Evolutionary conservation across 92 coral and sea anemone genomes (phyloP), one percentile per base, ranked within the genome.

Genomic region (Ricordea florida): DNA sequence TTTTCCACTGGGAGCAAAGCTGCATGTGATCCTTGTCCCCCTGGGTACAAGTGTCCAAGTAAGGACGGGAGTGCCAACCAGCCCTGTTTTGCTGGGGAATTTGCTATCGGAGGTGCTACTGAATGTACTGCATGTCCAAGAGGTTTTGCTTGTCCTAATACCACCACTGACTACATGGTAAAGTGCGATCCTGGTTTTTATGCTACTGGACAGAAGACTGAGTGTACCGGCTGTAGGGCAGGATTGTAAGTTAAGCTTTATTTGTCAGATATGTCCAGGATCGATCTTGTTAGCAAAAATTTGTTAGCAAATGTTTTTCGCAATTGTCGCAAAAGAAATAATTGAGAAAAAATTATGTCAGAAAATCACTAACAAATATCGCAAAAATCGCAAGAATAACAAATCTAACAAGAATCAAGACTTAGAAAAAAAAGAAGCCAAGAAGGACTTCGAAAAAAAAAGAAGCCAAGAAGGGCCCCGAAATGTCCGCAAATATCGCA

Each of bases 71-170:
- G 37, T 56, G 83, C 88, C 6, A 88, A 85, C 37, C 92, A 90
- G 34, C 80, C 87, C 8, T 94, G 98, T 50, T 29, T 37, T 5
- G 73, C 84, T 7, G 98, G 98, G 13, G 91, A 85, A 44, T 94
- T 71, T 74, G 87, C 98, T 15, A 73, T 79, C 21, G 98, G 96
- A 22, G 87, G 85, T 7, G 79, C 88, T 2, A 80, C 86, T 36
- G 35, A 29, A 0, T 94, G 98, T 38, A 92, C 93, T 24, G 26
- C 63, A 5, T 94, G 98, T 23, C 98, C 98, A 2, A 94, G 75
- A 38, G 98, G 98, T 13, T 94, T 46, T 55, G 96, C 96, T 5
- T 94, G 98, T 61, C 94, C 98, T 10, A 71, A 74, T 29, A 91
- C 88, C 34, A 68, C 93, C 2, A 94, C 93, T 14, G 88, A 92